phyloP scores from a whole-genome alignment of 2,113 vertebrate genomes.

The Malurus cyaneus region DNA sequence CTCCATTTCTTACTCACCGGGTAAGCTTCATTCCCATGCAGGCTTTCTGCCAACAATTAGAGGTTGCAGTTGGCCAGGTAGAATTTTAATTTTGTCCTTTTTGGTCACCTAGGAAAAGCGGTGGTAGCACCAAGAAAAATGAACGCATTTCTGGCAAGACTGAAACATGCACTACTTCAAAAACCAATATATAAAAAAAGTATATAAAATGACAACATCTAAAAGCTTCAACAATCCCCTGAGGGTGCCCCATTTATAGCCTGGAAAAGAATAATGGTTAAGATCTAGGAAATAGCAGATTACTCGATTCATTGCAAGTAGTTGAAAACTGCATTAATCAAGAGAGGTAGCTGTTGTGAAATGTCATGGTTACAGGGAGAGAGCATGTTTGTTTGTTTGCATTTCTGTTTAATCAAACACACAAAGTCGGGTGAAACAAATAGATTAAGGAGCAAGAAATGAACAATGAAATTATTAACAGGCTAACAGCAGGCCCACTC shows the following conservation, averaged over 20 bases:
- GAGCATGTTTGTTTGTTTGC: conserved; percentile 8
- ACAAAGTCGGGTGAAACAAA: conserved; percentile 21
- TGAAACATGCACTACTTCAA: neutral
- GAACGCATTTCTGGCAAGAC: neutral
- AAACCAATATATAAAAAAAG: neutral
- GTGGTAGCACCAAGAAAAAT: neutral
- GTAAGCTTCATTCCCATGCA: neutral
- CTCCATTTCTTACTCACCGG: neutral
- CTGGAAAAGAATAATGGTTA: neutral
- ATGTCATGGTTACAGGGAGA: neutral
- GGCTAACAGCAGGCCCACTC: conserved; percentile 24
- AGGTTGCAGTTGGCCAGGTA: neutral
- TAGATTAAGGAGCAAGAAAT: conserved; percentile 29
- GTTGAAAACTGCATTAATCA: conserved; percentile 3
- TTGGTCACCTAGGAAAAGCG: neutral
- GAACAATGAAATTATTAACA: conserved; percentile 44
- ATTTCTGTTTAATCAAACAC: conserved; percentile 29
- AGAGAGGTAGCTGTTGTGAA: conserved; percentile 8
- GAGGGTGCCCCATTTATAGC: neutral
- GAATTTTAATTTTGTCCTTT: neutral
- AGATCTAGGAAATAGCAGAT: neutral
- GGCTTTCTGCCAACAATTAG: neutral
- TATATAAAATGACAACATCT: neutral
- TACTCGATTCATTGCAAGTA: neutral
- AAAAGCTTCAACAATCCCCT: neutral